Evolutionary conservation across 2,888 invertebrate species (phyloP), one percentile per base, ranked within the genome.

Genomic region (Omphaloscelis lunosa): DNA sequence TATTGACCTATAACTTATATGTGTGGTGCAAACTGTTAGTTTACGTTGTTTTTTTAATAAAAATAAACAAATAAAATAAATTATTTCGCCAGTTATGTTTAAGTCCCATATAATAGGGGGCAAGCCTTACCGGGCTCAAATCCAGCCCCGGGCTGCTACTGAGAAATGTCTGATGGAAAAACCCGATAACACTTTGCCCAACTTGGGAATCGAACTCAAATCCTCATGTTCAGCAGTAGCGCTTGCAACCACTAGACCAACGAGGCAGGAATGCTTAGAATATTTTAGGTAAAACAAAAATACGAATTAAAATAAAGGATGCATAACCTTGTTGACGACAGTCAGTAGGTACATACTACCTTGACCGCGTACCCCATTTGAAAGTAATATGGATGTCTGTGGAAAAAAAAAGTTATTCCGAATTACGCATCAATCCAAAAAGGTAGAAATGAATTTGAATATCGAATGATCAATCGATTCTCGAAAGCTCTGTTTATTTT

Each of bases 321-420:
- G 15, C 17, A 27, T 17, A 17, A 67, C 62, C 41, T 68, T 75
- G 29, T 58, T 68, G 51, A n/a, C 41, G 51, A n/a, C 41, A 41
- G 17, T 48, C 23, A 20, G n/a, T 59, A 67, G 2, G 41, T 58
- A 29, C n/a, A 11, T 56, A 53, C 4, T 27, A 56, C 82, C 83
- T 82, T 82, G 80, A 83, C 75, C 75, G 59, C 68, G 45, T 61
- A 53, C 51, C 65, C n/a, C 4, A 82, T 82, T 82, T 83, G 3
- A 79, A 82, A 82, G 79, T 83, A 56, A 45, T 71, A 82, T 82
- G 20, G 7, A 62, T 34, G 81, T 68, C 70, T 62, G 78, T 29
- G 58, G 7, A 12, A 51, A 71, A 82, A 80, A 72, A 73, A 66
- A 27, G 15, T 27, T 59, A 63, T 62, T 48, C 17, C n/a, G 59